These are phyloP conservation scores for Cristatella mucedo DNA, from an alignment of 2,888 invertebrate genomes.

Conservation along the genomic window DNA sequence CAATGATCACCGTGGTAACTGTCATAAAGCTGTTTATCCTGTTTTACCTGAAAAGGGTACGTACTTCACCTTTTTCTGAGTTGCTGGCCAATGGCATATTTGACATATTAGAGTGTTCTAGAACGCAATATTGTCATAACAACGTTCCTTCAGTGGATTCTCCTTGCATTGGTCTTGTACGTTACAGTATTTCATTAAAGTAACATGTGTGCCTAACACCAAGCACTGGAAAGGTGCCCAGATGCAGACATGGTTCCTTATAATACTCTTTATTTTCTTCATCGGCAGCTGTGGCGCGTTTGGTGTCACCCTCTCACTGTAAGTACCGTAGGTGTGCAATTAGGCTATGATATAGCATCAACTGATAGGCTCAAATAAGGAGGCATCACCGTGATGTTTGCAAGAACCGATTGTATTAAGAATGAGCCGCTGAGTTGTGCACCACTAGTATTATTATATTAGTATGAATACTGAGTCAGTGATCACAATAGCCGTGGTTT, in stretches of 20 bases:
- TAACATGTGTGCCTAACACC: slow-evolving; percentile 54
- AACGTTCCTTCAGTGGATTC: no score
- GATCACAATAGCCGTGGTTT: no score
- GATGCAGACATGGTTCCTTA: slow-evolving; percentile 54
- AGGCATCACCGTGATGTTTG: no score
- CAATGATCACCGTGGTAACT: slow-evolving; percentile 50
- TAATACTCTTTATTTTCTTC: slow-evolving; percentile 29
- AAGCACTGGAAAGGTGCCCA: slow-evolving; percentile 55
- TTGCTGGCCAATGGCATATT: background rate
- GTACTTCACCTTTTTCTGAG: slow-evolving; percentile 11
- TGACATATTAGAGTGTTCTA: background rate
- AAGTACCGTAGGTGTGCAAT: slow-evolving; percentile 16
- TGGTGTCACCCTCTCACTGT: slow-evolving; percentile 26
- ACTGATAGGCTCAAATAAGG: no score
- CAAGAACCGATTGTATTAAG: no score
- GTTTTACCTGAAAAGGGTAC: slow-evolving; percentile 53
- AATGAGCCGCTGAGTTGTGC: no score
- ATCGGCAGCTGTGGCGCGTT: slow-evolving; percentile 25
- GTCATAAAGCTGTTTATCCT: slow-evolving; percentile 53
- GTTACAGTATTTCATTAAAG: slow-evolving; percentile 45
- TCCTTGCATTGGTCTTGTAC: slow-evolving; percentile 20
- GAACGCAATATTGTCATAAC: background rate
- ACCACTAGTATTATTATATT: no score
- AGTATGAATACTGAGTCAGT: no score
- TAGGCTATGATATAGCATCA: no score